A percentile compares a stretch with the other conserved stretches of the same genome.
Evolutionary conservation across 1,140 invertebrate species (phyloP).

Genomic region (Lasioglossum baleicum): DNA sequence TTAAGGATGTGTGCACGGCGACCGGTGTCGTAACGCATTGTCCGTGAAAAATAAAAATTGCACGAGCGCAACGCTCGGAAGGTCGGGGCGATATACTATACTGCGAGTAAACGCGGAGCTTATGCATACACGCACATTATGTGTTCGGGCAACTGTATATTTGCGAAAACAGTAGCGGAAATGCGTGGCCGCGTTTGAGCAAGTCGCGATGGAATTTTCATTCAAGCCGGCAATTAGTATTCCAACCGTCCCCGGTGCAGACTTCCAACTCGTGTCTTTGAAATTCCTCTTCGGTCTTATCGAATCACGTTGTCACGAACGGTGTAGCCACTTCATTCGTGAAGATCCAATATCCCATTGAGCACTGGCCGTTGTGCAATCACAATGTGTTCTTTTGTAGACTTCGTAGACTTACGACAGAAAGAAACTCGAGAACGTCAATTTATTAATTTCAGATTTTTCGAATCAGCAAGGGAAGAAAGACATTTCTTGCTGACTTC

Average conservation of each 20-base stretch:
- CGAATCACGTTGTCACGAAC: neutral
- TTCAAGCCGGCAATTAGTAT: slow-evolving; percentile 39
- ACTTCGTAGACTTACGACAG: too few species aligned
- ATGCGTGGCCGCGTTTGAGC: neutral
- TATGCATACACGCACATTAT: neutral
- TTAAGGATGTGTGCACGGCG: too few species aligned
- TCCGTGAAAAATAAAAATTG: neutral
- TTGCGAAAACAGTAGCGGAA: slow-evolving; percentile 13
- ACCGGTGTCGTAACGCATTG: too few species aligned
- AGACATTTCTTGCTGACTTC: too few species aligned
- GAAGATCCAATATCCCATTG: neutral
- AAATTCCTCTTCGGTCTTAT: slow-evolving; percentile 27
- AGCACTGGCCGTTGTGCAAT: neutral
- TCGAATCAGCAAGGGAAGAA: too few species aligned
- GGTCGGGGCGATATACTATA: neutral
- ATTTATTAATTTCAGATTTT: too few species aligned
- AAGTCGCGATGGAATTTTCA: slow-evolving; percentile 37
- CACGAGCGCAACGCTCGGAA: neutral
- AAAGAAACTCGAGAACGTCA: too few species aligned
- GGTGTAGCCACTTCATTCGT: neutral
- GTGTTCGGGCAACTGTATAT: neutral
- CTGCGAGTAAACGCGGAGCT: neutral
- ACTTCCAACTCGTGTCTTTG: slow-evolving; percentile 27
- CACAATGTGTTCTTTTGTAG: neutral
- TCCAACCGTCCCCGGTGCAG: slow-evolving; percentile 22